Evolutionary conservation across 2,113 vertebrate species (phyloP).

Genomic region (Onychorhynchus coronatus): DNA sequence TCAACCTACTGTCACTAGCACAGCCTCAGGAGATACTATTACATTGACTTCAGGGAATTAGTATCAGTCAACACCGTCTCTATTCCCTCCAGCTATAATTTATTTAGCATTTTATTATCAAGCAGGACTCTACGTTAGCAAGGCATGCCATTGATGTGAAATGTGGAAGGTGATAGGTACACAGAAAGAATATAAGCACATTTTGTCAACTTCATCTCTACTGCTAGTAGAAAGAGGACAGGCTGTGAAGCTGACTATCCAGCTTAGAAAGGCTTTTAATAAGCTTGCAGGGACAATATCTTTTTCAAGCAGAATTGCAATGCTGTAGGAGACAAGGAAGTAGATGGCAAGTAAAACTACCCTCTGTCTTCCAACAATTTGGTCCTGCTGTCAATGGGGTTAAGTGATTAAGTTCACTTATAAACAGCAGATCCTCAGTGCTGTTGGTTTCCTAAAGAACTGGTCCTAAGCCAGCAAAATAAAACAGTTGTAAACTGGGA

Average conservation of each 20-base stretch:
- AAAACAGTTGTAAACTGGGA: neutral
- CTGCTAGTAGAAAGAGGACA: neutral
- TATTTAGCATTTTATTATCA: slow-evolving; percentile 26
- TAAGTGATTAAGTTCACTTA: neutral
- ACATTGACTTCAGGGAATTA: neutral
- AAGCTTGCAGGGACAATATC: neutral
- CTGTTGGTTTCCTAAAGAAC: neutral
- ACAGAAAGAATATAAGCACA: neutral
- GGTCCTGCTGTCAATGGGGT: neutral
- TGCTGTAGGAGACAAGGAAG: neutral
- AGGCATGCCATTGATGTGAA: neutral
- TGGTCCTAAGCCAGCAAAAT: neutral
- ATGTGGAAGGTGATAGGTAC: neutral
- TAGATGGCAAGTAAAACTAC: neutral
- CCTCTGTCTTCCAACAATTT: neutral
- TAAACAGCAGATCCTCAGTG: neutral
- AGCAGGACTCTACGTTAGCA: neutral
- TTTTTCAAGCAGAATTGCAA: neutral
- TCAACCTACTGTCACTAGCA: neutral
- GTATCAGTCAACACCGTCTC: neutral
- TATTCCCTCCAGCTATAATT: slow-evolving; percentile 10
- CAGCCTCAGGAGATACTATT: neutral
- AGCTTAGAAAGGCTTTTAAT: neutral
- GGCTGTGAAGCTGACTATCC: neutral
- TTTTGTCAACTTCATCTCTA: neutral